A percentile compares a stretch with the other conserved stretches of the same genome.
Evolutionary conservation across 2,888 invertebrate species (phyloP).

Genomic region (Abrostola tripartita): DNA sequence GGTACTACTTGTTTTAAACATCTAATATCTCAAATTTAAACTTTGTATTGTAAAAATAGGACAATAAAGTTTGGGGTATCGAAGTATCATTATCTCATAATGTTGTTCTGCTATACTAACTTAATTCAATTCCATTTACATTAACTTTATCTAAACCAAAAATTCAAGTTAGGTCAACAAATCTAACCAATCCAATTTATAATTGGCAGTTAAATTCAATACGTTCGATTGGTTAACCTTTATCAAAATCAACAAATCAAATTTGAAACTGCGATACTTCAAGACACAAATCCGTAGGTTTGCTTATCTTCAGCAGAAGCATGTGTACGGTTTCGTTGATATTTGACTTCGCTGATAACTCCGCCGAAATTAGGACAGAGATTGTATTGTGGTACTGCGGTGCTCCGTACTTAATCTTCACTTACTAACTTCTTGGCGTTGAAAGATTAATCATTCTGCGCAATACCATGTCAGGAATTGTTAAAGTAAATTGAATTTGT

Average conservation of each 20-base stretch:
- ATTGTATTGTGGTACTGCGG: conserved; percentile 72
- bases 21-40: no score
- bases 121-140: no score
- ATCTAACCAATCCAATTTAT: no score
- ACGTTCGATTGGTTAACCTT: conserved; percentile 4
- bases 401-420: conserved; percentile 49
- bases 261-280: conserved; percentile 31
- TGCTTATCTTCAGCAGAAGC: conserved; percentile 66
- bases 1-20: no score
- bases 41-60: no score
- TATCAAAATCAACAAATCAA: conserved; percentile 20
- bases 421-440: conserved; percentile 39
- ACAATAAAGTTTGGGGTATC: no score
- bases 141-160: no score
- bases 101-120: no score
- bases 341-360: conserved; percentile 80
- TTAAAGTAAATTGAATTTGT: not conserved
- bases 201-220: not conserved
- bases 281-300: conserved; percentile 57
- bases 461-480: conserved; percentile 9
- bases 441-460: conserved; percentile 20
- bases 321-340: conserved; percentile 68
- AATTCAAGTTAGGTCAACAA: no score
- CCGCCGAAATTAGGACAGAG: conserved; percentile 77
- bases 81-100: no score